These are phyloP conservation scores for Oreochromis tanganicae DNA, from an alignment of 2,113 vertebrate species.

Conservation along the genomic window DNA sequence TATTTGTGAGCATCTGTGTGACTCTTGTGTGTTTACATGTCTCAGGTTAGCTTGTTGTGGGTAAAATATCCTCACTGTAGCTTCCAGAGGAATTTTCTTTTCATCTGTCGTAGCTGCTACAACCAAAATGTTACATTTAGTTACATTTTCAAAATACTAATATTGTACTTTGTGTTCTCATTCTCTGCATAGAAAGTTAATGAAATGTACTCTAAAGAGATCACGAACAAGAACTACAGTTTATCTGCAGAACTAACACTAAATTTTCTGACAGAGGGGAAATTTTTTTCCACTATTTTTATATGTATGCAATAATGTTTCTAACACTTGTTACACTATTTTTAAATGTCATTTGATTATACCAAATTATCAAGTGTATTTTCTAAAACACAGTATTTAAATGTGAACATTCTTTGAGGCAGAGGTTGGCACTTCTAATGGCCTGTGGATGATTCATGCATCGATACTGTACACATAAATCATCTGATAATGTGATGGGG, in stretches of 20 bases:
- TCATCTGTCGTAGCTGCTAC: constrained; percentile 40
- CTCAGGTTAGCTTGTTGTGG: constrained; percentile 19
- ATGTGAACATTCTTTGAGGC: neutral
- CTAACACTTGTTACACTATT: constrained; percentile 23
- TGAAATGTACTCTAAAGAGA: neutral
- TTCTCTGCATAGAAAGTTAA: neutral
- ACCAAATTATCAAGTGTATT: constrained; percentile 26
- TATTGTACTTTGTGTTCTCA: neutral
- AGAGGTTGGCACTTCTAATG: neutral
- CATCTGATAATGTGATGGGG: constrained; percentile 25
- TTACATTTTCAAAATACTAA: constrained; percentile 30
- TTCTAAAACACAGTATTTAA: constrained; percentile 9
- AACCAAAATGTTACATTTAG: constrained; percentile 30
- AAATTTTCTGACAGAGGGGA: neutral
- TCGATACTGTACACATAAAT: constrained; percentile 13
- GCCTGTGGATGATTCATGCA: constrained; percentile 21
- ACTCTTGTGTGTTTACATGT: constrained; percentile 37
- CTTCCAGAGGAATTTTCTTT: constrained; percentile 37
- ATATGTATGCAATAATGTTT: constrained; percentile 41
- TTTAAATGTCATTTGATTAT: constrained; percentile 2
- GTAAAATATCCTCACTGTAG: constrained; percentile 8
- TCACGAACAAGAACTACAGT: neutral
- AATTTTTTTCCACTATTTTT: neutral
- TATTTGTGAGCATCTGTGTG: neutral
- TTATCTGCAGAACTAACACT: constrained; percentile 30